Conservation (phyloP, 2,888 invertebrate genomes). For the Amphipyra tragopoginis region DNA sequence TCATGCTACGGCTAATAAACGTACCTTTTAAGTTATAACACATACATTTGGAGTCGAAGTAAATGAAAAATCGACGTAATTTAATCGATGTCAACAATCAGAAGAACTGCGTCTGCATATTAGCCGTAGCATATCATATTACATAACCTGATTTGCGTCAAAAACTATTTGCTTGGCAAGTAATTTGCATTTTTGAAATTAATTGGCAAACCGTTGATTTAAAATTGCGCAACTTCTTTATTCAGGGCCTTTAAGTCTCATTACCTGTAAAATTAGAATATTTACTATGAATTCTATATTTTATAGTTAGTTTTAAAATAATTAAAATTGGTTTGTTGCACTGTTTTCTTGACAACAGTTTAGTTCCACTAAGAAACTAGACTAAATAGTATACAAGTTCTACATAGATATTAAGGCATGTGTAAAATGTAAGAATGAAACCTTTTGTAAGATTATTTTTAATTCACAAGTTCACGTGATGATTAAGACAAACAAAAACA, state of each 20-base stretch:
- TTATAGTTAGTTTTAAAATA: too few relatives aligned
- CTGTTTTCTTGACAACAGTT: background rate
- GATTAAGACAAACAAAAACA: background rate
- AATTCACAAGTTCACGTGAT: slow-evolving; percentile 1
- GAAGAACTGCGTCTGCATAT: slow-evolving; percentile 2
- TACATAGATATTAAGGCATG: background rate
- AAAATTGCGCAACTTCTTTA: background rate
- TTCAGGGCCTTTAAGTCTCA: background rate
- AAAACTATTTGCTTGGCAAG: slow-evolving; percentile 16
- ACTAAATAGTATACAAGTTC: background rate
- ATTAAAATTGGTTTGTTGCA: too few relatives aligned
- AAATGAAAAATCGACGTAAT: background rate
- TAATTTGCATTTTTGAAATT: slow-evolving; percentile 3
- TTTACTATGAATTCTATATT: too few relatives aligned
- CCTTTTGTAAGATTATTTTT: background rate
- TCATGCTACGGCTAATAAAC: too few relatives aligned
- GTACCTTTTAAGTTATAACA: too few relatives aligned
- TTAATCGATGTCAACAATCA: slow-evolving; percentile 7
- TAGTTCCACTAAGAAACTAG: too few relatives aligned
- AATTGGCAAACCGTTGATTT: background rate
- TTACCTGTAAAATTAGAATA: too few relatives aligned
- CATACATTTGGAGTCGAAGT: background rate
- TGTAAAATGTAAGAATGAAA: background rate
- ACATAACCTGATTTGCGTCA: slow-evolving; percentile 4
- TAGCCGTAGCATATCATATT: slow-evolving; percentile 1